These are phyloP conservation scores for Zoanthus solanderi DNA, from an alignment of 92 coral and sea anemone species.

Conservation along the genomic window DNA sequence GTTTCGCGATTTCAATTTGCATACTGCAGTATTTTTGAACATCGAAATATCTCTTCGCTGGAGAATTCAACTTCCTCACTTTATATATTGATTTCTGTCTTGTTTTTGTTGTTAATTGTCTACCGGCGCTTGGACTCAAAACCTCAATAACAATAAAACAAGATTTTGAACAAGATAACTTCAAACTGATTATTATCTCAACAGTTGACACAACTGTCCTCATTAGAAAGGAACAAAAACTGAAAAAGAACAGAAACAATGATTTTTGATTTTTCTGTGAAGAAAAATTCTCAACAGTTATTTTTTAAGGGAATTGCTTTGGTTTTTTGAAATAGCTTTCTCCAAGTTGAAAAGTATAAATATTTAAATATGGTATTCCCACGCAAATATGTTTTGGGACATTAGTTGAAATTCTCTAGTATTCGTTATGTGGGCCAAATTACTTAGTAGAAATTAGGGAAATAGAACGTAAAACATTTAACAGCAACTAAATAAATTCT, in stretches of 20 bases:
- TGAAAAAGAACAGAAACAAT: not conserved
- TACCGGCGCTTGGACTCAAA: conserved; percentile 14
- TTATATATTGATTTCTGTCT: not conserved
- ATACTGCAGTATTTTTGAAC: not conserved
- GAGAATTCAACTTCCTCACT: not conserved
- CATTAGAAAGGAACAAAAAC: not conserved
- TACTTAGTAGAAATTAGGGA: not conserved
- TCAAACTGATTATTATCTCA: not conserved
- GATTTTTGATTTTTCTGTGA: not conserved
- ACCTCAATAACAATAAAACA: conserved; percentile 12
- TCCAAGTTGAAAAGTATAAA: conserved; percentile 1
- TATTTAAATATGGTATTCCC: conserved; percentile 43
- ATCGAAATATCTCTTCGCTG: not conserved
- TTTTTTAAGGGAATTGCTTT: not conserved
- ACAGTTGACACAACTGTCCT: not conserved
- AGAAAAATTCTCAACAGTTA: not conserved
- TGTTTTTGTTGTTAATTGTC: conserved; percentile 10
- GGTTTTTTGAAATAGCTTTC: conserved; percentile 34
- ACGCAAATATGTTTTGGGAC: conserved; percentile 13
- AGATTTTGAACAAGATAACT: conserved; percentile 24
- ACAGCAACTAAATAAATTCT: not conserved
- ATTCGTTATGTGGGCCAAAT: not conserved
- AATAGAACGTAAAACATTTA: not conserved
- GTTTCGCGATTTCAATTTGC: conserved; percentile 30
- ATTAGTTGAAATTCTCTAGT: not conserved